A percentile compares a stretch with the other conserved stretches of the same genome.
These are phyloP conservation scores for Stenoptilia bipunctidactyla DNA, from an alignment of 2,888 invertebrate genomes.

Conservation along the genomic window DNA sequence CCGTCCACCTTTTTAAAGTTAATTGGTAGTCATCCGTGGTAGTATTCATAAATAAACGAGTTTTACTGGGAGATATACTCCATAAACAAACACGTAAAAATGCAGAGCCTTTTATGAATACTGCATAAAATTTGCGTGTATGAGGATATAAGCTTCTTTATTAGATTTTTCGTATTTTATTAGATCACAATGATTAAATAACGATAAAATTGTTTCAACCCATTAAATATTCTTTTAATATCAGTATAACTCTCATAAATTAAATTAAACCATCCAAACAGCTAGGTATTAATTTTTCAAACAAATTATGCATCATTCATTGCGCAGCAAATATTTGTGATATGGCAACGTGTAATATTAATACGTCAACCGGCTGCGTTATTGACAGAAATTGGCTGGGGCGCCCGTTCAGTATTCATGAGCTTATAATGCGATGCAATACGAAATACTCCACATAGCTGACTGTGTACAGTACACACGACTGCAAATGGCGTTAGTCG, in stretches of 20 bases:
- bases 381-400: slow-evolving; percentile 10
- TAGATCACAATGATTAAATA: no score
- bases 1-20: no score
- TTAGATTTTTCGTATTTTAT: no score
- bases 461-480: slow-evolving; percentile 4
- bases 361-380: neutral
- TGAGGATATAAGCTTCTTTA: no score
- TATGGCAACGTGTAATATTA: neutral
- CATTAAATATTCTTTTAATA: no score
- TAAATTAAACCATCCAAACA: neutral
- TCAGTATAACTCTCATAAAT: no score
- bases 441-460: neutral
- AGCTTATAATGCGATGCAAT: slow-evolving; percentile 43
- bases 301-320: neutral
- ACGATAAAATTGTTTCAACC: no score
- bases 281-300: neutral
- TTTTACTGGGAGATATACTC: slow-evolving; percentile 7
- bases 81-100: slow-evolving; percentile 7
- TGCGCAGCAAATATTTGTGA: neutral
- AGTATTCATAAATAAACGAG: slow-evolving; percentile 9
- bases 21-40: slow-evolving; percentile 19
- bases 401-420: slow-evolving; percentile 51
- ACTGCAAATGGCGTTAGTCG: neutral
- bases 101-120: neutral
- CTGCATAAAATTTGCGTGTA: no score